These are phyloP conservation scores for Tokudaia muenninki DNA, from an alignment of 2,797 vertebrate genomes.

Conservation along the genomic window DNA sequence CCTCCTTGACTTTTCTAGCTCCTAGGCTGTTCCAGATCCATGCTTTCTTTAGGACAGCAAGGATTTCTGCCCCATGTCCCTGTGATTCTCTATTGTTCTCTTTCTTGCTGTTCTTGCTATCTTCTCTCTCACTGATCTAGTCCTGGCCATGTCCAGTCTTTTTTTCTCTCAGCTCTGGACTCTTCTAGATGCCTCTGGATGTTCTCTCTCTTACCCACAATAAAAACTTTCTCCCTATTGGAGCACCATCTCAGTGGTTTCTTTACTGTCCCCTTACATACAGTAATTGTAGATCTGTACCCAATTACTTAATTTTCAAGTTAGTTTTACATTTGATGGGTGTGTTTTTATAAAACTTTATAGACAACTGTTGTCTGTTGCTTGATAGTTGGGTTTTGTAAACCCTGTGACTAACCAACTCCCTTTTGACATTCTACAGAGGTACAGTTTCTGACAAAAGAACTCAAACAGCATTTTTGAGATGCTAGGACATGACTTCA, in stretches of 20 bases:
- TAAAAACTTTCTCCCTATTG: neutral
- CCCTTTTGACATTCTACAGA: neutral
- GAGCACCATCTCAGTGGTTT: neutral
- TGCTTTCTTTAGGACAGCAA: neutral
- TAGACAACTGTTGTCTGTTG: neutral
- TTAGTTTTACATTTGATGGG: neutral
- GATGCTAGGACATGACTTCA: neutral
- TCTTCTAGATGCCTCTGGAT: neutral
- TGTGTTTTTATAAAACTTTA: neutral
- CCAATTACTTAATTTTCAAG: neutral
- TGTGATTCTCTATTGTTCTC: neutral
- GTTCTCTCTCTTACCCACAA: neutral
- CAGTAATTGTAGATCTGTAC: neutral
- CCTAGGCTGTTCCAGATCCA: neutral
- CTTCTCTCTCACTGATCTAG: neutral
- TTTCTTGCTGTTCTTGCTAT: neutral
- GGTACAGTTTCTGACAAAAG: neutral
- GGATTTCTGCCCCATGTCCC: too few species aligned
- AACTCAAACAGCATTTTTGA: neutral
- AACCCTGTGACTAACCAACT: neutral
- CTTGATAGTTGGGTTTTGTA: neutral
- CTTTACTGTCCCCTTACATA: neutral
- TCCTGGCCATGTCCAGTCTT: neutral
- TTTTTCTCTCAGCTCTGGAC: neutral
- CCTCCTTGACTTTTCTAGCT: neutral